These are phyloP conservation scores for Gonioctena quinquepunctata DNA, from an alignment of 1,140 invertebrate species.

Conservation along the genomic window DNA sequence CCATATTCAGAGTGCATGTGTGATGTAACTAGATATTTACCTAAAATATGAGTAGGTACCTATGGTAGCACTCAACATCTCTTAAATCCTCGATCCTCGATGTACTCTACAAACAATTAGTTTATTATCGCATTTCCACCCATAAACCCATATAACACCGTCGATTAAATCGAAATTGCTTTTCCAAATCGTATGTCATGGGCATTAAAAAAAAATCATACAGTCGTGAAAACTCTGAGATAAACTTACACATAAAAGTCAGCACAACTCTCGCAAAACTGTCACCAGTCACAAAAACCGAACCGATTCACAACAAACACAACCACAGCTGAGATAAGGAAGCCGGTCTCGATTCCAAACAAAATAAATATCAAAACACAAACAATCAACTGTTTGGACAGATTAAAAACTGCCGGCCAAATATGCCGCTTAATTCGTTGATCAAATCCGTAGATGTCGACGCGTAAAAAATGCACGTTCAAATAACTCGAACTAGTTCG, in stretches of 20 bases:
- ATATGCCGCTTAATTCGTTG: background rate
- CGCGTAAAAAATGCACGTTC: background rate
- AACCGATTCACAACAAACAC: background rate
- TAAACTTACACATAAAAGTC: background rate
- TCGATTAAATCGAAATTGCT: too few relatives aligned
- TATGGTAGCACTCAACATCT: too few relatives aligned
- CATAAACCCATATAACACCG: too few relatives aligned
- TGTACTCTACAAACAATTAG: too few relatives aligned
- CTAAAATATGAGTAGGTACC: too few relatives aligned
- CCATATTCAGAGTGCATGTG: too few relatives aligned
- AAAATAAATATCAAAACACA: background rate
- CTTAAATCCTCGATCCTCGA: too few relatives aligned
- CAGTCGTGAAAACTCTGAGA: background rate
- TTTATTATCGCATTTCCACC: too few relatives aligned
- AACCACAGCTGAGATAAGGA: background rate
- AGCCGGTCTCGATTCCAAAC: background rate
- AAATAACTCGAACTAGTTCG: background rate
- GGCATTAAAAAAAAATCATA: too few relatives aligned
- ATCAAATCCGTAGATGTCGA: background rate
- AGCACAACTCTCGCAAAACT: background rate
- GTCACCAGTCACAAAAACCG: background rate
- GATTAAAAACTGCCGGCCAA: background rate
- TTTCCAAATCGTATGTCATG: too few relatives aligned
- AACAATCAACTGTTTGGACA: background rate
- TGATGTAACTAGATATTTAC: too few relatives aligned